phyloP scores from a whole-genome alignment of 1,140 invertebrate genomes.

The Hyles vespertilio region DNA sequence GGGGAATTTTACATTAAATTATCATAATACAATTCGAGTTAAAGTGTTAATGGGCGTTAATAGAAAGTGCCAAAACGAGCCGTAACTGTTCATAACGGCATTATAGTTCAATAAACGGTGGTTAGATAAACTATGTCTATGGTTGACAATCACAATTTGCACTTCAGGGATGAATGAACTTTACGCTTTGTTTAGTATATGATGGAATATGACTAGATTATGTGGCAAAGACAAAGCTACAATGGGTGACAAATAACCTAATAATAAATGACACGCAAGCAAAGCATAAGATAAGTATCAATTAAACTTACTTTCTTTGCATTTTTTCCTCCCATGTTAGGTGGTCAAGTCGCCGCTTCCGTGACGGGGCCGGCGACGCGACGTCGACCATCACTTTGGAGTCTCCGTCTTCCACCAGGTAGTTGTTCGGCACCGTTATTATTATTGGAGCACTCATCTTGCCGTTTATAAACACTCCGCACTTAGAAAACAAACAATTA shows the following conservation, averaged over 20 bases:
- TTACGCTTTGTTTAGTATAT: no score
- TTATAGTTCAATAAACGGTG: constrained; percentile 12
- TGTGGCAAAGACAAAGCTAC: not conserved
- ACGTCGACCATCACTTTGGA: constrained; percentile 62
- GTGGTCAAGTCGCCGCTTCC: constrained; percentile 86
- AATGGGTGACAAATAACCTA: not conserved
- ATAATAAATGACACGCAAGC: constrained; percentile 35
- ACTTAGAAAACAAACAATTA: constrained; percentile 37
- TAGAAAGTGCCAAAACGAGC: no score
- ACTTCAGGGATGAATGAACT: no score
- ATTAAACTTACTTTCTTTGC: constrained; percentile 84
- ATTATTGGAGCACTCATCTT: constrained; percentile 73
- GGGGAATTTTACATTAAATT: no score
- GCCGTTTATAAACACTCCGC: constrained; percentile 20
- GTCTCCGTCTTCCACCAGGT: constrained; percentile 72
- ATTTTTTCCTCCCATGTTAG: constrained; percentile 89
- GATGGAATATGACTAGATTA: not conserved
- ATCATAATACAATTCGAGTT: not conserved
- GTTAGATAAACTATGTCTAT: not conserved
- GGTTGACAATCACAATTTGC: no score
- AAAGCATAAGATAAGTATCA: constrained; percentile 19
- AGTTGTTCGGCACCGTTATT: constrained; percentile 74
- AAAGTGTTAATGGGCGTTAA: constrained; percentile 1
- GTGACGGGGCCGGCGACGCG: constrained; percentile 57
- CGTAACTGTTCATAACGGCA: constrained; percentile 22